Evolutionary conservation across 2,113 vertebrate genomes (phyloP).

Genomic region (Sander lucioperca): DNA sequence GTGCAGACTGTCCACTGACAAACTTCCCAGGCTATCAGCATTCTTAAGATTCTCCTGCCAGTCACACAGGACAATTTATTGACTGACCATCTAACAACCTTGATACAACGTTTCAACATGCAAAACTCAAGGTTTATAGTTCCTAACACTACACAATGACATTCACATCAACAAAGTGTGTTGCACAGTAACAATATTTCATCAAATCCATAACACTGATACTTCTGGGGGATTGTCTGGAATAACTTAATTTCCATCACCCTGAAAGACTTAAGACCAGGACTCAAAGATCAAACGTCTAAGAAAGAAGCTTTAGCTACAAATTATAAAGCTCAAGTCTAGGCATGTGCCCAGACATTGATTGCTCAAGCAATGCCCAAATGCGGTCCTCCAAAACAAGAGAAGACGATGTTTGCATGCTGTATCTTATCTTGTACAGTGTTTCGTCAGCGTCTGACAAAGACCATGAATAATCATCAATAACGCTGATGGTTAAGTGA

Average conservation of each 20-base stretch:
- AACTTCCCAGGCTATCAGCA: slow-evolving; percentile 75
- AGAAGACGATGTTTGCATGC: neutral
- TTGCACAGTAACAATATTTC: neutral
- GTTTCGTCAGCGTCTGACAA: slow-evolving; percentile 2
- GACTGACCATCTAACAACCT: slow-evolving; percentile 69
- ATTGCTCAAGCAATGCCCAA: slow-evolving; percentile 22
- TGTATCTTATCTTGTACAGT: slow-evolving; percentile 8
- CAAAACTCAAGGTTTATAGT: neutral
- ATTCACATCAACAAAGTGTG: neutral
- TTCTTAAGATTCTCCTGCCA: slow-evolving; percentile 86
- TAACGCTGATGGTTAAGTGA: neutral
- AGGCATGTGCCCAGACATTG: slow-evolving; percentile 37
- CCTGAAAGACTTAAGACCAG: neutral
- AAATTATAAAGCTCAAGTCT: slow-evolving; percentile 19
- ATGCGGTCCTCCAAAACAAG: neutral
- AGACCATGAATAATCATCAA: neutral
- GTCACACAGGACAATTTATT: slow-evolving; percentile 74
- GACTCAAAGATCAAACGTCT: slow-evolving; percentile 27
- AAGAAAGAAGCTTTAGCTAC: slow-evolving; percentile 12
- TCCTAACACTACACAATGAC: neutral
- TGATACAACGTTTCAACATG: slow-evolving; percentile 41
- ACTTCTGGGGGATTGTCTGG: neutral
- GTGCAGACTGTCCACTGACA: slow-evolving; percentile 71
- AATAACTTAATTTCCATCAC: slow-evolving; percentile 30
- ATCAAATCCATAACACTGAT: neutral